Evolutionary conservation across 2,797 vertebrate genomes (phyloP).

Genomic region (Acanthopagrus latus): DNA sequence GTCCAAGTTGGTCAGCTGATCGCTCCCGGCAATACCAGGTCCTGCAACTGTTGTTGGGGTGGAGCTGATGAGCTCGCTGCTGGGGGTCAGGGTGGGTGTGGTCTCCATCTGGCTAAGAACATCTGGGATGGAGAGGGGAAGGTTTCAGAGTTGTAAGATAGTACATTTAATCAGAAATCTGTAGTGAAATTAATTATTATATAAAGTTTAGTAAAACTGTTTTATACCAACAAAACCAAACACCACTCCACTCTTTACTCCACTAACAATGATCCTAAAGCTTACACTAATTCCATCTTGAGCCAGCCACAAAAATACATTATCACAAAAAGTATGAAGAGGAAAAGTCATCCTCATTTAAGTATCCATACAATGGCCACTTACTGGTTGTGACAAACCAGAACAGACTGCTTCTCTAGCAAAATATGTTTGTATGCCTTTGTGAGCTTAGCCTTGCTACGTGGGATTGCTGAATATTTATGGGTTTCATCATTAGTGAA

Average conservation of each 20-base stretch:
- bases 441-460: not conserved
- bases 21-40: slow-evolving; percentile 59
- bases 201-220: not conserved
- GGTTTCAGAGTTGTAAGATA: not conserved
- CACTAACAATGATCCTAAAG: not conserved
- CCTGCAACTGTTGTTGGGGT: slow-evolving; percentile 77
- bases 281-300: not conserved
- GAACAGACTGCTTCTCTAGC: not conserved
- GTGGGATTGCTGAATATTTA: no score
- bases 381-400: not conserved
- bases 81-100: slow-evolving; percentile 91
- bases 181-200: not conserved
- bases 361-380: no score
- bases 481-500: no score
- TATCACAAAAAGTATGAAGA: not conserved
- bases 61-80: slow-evolving; percentile 91
- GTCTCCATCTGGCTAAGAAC: slow-evolving; percentile 92
- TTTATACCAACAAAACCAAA: not conserved
- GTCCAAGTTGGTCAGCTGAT: slow-evolving; percentile 91
- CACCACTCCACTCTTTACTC: not conserved
- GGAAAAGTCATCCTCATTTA: not conserved
- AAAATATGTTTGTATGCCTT: not conserved
- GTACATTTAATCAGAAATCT: not conserved
- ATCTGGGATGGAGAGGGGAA: slow-evolving; percentile 81
- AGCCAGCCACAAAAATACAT: not conserved